Base-by-base conservation (phyloP, 2,113 vertebrate species). In the Euleptes europaea region DNA sequence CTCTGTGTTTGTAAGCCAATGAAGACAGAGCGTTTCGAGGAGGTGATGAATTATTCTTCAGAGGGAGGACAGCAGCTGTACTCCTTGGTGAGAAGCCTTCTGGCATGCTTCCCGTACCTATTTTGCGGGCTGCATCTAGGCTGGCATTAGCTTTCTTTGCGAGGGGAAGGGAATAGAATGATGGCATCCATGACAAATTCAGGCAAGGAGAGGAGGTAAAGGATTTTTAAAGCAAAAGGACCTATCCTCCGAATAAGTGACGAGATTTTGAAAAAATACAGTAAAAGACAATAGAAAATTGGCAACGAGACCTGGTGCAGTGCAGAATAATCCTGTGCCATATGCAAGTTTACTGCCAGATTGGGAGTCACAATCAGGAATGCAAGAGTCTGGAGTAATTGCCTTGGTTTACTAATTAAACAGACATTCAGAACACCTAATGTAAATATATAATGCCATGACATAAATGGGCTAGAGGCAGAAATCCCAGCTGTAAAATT, bases 361-460 rank as follows among this genome's bases (percentile, higher is more conserved):
- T 69, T 83, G 81, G 83, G 88, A 35, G 2, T 42, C 75, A 75
- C 88, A 86, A 66, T 80, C 67, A 65, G 91, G 63, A 54, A 63
- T 63, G 33, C 70, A 4, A 21, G 84, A 84, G 83, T 82, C 14
- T 60, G 83, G 79, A 0, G 26, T 6, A 88, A 83, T 85, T 82
- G 49, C 70, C 73, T 84, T 92, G 86, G 71, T 82, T 91, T 89
- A 17, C 83, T 93, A 92, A 94, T 94, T 91, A 91, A 91, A 83
- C 49, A 89, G 66, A 72, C 80, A 19, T 63, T 80, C 35, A 40
- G 92, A 92, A 69, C 47, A 85, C 65, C 82, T 80, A 80, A 78
- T 72, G 82, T n/a, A 75, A 82, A 76, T 10, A 82, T 84, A 2
- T 17, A 57, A 4, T 85, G 87, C 47, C 49, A 76, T 78, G 31